Base-by-base conservation (phyloP, 1,140 invertebrate species). In the Dinoponera quadriceps region DNA sequence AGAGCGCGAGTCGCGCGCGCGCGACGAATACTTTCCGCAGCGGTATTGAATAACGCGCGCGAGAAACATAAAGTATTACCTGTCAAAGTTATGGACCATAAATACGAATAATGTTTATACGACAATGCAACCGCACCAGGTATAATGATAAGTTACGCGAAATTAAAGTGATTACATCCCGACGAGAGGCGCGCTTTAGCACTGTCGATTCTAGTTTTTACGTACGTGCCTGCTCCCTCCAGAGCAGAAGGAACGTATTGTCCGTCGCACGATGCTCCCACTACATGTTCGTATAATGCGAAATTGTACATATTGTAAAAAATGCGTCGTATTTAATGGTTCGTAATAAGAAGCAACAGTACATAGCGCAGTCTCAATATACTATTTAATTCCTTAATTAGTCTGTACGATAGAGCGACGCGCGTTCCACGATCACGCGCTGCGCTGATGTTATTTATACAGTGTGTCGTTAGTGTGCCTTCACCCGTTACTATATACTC, bases 251-350 rank as follows among this genome's bases (percentile, higher is more conserved):
- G 54, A 65, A 49, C 33, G 3, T 69, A 27, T 57, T 69, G 33
- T 33, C 33, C 2, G 7, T 2, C 7, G 7, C 7, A 7, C 38
- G 38, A 44, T 44, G 7, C 38, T 9, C 7, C 3, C 38, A 11
- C 3, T 9, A 11, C 38, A 9, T 11, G 38, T 1, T 44, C 38
- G 11, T 55, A 44, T 55, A 38, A 51, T 60, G 38, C 20, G 13
- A 54, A 48, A 29, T 65, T 83, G 63, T 83, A 66, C 22, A 84
- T 80, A 63, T 48, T 77, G 29, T 73, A 54, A 57, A 49, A 51
- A 44, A 44, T 11, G n/a, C n/a, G 38, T 72, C 60, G 27, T 57
- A 69, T 69, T 49, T 48, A 63, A 57, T 2, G 14, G 13, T 57
- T 48, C 22, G 59, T 27, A 29, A n/a, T 49, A 9, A 13, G 22